These are phyloP conservation scores for Paguma larvata DNA, from an alignment of 2,797 vertebrate species.

Conservation along the genomic window DNA sequence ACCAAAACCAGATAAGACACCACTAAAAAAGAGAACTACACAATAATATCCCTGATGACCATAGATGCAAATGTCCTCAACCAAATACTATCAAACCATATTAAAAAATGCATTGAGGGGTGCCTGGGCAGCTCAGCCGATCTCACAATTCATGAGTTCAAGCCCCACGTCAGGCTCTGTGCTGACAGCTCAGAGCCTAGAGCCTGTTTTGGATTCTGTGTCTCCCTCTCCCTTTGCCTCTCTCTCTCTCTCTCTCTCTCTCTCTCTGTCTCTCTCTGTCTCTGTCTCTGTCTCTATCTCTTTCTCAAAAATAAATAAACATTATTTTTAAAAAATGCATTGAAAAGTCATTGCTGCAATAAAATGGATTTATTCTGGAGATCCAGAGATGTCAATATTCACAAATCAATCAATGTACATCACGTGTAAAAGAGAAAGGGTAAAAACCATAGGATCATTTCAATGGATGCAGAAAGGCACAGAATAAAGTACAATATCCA, in stretches of 20 bases:
- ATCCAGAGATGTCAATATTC: not conserved
- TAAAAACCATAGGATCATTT: not conserved
- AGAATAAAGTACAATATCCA: not conserved
- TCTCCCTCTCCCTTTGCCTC: too few species aligned
- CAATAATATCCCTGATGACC: not conserved
- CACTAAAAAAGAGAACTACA: not conserved
- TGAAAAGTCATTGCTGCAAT: not conserved
- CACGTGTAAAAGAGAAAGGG: not conserved
- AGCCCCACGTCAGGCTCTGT: too few species aligned
- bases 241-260: too few species aligned
- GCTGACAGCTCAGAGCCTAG: too few species aligned
- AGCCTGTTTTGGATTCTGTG: too few species aligned
- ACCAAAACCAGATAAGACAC: not conserved
- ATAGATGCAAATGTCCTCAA: not conserved
- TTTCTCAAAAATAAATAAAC: too few species aligned
- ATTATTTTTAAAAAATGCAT: too few species aligned
- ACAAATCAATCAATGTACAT: not conserved
- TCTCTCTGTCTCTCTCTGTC: too few species aligned
- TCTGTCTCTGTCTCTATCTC: too few species aligned
- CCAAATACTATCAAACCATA: not conserved
- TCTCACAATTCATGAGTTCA: too few species aligned
- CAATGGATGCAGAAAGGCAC: not conserved
- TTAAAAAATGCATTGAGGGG: not conserved
- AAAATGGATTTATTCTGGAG: not conserved
- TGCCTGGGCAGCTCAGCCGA: too few species aligned